phyloP scores from a whole-genome alignment of 2,888 invertebrate genomes.

The Phalera bucephala region DNA sequence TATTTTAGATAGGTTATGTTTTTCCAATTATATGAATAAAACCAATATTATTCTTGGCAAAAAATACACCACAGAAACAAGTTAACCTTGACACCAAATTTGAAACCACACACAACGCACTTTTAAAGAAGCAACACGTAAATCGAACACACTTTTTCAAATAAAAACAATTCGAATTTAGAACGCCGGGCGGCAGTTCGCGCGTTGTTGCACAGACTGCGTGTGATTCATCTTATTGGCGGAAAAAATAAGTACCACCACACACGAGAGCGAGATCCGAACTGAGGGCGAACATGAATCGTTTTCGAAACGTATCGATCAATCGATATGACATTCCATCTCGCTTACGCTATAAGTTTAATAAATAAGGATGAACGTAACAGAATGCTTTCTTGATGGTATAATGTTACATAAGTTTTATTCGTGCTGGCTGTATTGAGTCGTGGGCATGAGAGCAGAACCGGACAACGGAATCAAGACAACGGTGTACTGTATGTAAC shows the following conservation, averaged over 20 bases:
- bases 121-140: not conserved
- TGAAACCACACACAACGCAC: not conserved
- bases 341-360: too few species aligned
- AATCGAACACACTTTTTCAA: conserved; percentile 12
- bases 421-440: too few species aligned
- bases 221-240: conserved; percentile 70
- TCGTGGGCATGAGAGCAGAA: conserved; percentile 54
- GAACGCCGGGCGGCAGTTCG: conserved; percentile 42
- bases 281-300: conserved; percentile 11
- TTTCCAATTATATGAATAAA: too few species aligned
- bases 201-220: conserved; percentile 60
- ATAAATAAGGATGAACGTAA: too few species aligned
- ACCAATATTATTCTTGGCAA: too few species aligned
- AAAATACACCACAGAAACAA: not conserved
- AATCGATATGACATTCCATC: too few species aligned
- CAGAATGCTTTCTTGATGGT: too few species aligned
- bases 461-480: conserved; percentile 40
- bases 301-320: too few species aligned
- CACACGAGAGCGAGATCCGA: conserved; percentile 26
- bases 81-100: conserved; percentile 1
- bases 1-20: too few species aligned
- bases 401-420: too few species aligned
- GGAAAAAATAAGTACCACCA: conserved; percentile 32
- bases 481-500: conserved; percentile 7
- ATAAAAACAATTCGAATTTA: conserved; percentile 30